Evolutionary conservation across 2,113 vertebrate genomes (phyloP).

Genomic region (Osmerus mordax): DNA sequence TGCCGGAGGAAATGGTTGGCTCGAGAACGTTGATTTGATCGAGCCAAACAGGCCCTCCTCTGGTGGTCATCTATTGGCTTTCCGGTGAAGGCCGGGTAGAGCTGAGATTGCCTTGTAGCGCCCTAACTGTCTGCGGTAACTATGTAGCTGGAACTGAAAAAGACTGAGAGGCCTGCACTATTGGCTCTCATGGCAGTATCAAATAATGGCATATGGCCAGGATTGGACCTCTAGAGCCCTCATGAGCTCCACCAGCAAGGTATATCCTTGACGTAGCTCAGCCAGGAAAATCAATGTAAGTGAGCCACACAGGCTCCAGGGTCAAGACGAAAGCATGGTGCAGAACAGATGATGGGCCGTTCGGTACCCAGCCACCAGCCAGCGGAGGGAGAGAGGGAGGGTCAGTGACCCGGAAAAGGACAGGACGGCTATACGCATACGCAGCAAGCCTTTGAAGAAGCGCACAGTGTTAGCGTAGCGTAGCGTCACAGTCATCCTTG

Average conservation of each 20-base stretch:
- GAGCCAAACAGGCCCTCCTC: constrained; percentile 14
- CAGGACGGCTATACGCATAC: constrained; percentile 2
- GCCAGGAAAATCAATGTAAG: constrained; percentile 54
- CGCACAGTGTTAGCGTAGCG: background rate
- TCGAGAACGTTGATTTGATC: constrained; percentile 26
- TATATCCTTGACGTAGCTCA: constrained; percentile 27
- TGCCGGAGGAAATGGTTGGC: background rate
- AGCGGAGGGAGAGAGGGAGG: constrained; percentile 6
- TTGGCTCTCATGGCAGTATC: constrained; percentile 42
- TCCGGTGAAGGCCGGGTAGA: constrained; percentile 11
- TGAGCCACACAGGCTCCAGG: constrained; percentile 28
- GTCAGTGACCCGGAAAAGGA: constrained; percentile 20
- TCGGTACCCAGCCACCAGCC: constrained; percentile 12
- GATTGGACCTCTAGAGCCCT: constrained; percentile 27
- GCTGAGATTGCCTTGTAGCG: constrained; percentile 14
- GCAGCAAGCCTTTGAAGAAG: background rate
- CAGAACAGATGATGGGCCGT: constrained; percentile 26
- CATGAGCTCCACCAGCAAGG: constrained; percentile 21
- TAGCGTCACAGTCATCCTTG: background rate
- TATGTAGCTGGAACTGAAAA: constrained; percentile 26
- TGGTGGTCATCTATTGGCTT: constrained; percentile 25
- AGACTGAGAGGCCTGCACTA: constrained; percentile 24
- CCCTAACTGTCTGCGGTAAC: background rate
- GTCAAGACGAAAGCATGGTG: constrained; percentile 32
- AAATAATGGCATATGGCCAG: constrained; percentile 51